These are phyloP conservation scores for Junonia oenone DNA, from an alignment of 2,888 invertebrate genomes.

Conservation along the genomic window DNA sequence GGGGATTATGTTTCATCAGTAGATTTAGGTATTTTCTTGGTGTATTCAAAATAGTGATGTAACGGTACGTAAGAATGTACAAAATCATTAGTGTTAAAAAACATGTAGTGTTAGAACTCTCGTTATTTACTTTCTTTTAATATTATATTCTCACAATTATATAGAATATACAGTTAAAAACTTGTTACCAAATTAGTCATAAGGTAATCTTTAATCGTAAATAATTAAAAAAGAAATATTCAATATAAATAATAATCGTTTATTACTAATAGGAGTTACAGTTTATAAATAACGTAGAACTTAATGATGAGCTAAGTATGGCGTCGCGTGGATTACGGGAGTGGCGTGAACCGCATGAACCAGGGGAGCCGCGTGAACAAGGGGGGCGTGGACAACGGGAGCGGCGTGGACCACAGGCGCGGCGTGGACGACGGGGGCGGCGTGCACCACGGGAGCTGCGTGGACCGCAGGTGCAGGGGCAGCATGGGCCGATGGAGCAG, in stretches of 20 bases:
- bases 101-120: too few species aligned
- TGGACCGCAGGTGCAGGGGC: constrained; percentile 43
- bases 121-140: too few species aligned
- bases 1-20: constrained; percentile 21
- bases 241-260: constrained; percentile 42
- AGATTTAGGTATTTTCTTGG: constrained; percentile 20
- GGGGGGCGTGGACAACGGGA: constrained; percentile 34
- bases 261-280: constrained; percentile 44
- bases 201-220: too few species aligned
- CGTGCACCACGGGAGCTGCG: constrained; percentile 34
- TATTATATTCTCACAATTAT: too few species aligned
- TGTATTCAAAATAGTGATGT: background rate
- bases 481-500: constrained; percentile 53
- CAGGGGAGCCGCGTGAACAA: constrained; percentile 38
- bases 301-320: constrained; percentile 50
- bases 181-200: too few species aligned
- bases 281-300: constrained; percentile 18
- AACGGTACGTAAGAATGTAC: background rate
- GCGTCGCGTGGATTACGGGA: constrained; percentile 36
- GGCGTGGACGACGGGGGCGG: constrained; percentile 28
- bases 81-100: too few species aligned
- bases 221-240: background rate
- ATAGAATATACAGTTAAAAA: too few species aligned
- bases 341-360: constrained; percentile 40
- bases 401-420: constrained; percentile 29